Percentiles rank a stretch among this genome's conserved stretches.
These are phyloP conservation scores for Rissa tridactyla DNA, from an alignment of 2,113 vertebrate species.

Conservation along the genomic window DNA sequence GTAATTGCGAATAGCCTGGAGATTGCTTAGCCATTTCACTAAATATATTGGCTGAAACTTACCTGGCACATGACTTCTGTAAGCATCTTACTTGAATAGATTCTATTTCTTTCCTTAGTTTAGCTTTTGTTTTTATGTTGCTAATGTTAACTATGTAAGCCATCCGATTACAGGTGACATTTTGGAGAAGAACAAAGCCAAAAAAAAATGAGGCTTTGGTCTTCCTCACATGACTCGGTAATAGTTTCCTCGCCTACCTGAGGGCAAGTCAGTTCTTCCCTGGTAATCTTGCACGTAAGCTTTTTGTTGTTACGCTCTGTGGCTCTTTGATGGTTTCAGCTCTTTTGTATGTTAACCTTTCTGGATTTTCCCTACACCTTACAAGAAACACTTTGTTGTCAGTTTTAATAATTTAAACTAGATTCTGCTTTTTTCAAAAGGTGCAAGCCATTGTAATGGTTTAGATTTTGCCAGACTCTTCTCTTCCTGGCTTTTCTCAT, in stretches of 20 bases:
- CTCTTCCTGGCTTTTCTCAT: not conserved
- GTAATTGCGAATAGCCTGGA: not conserved
- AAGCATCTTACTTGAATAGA: not conserved
- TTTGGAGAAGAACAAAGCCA: not conserved
- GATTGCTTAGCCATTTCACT: not conserved
- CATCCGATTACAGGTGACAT: not conserved
- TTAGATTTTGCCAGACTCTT: not conserved
- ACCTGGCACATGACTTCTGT: not conserved
- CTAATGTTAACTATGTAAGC: not conserved
- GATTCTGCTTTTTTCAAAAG: not conserved
- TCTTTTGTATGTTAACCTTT: not conserved
- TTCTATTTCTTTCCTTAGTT: not conserved
- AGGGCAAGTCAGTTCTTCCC: not conserved
- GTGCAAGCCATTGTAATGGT: not conserved
- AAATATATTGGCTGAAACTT: not conserved
- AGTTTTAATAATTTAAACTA: not conserved
- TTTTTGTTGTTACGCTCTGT: not conserved
- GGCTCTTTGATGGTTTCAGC: not conserved
- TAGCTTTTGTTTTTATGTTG: not conserved
- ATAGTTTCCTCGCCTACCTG: not conserved
- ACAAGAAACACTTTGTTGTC: not conserved
- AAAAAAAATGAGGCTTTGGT: not conserved
- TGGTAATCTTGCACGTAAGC: fast-evolving
- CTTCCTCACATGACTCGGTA: not conserved
- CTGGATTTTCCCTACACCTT: not conserved